Base-by-base conservation (phyloP, 2,113 vertebrate genomes). In the Pelecanus crispus region DNA sequence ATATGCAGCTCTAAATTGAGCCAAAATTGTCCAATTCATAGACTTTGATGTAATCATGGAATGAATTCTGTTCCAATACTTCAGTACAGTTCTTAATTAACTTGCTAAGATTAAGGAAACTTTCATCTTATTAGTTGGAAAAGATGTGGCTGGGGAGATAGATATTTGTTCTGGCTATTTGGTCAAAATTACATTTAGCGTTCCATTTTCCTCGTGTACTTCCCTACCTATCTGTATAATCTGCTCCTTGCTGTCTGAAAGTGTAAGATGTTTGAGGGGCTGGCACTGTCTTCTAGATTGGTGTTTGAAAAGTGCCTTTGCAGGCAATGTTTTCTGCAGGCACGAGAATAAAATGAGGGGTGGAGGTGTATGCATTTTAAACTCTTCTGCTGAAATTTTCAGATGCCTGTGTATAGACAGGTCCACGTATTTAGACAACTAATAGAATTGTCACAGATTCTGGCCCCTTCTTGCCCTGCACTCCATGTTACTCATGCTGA, bases 321-420 rank as follows among this genome's bases (percentile, higher is more conserved):
- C 28, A 75, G 29, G 29, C 26, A 31, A 25, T 58, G 18, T 66
- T 80, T 95, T 77, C 65, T 78, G 17, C 52, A 70, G 62, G 29
- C 73, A 29, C 0, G 0, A 71, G n/a, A 47, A 20, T 38, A 31
- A 63, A 55, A 47, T 0, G 1, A 65, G 44, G 4, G 24, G 12
- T 14, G 8, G 52, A 26, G 31, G 14, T 9, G 8, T 31, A 29
- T 1, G 3, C 3, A 13, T 50, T 90, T 88, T 78, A 47, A 74
- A 56, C 34, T 50, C 52, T 44, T 36, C 45, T 68, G 52, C 24
- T 90, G 81, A 45, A 70, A 22, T 62, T 50, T 88, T 92, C 45
- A 68, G 58, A 17, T 82, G 24, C 18, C 38, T 40, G 2, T 77
- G 61, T 59, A 36, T 32, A 55, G 81, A 45, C 29, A 67, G 20